Evolutionary conservation across 2,113 vertebrate species (phyloP).

Genomic region (Sigmodon hispidus): DNA sequence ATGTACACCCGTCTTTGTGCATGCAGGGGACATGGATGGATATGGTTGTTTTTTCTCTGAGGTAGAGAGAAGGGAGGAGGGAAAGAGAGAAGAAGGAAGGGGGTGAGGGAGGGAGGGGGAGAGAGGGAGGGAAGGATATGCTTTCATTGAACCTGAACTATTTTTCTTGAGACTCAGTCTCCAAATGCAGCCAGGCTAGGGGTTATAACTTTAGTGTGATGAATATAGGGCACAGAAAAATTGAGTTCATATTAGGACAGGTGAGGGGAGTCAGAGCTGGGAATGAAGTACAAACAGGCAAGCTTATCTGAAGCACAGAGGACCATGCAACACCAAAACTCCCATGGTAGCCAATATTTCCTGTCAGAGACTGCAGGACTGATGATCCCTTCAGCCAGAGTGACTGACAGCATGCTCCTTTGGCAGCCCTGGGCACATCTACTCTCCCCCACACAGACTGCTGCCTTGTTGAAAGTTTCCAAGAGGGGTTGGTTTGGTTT

Average conservation of each 20-base stretch:
- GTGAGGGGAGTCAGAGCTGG: not conserved
- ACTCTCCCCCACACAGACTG: not conserved
- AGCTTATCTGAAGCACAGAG: not conserved
- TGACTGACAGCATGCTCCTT: not conserved
- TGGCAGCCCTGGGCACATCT: not conserved
- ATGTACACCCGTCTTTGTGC: not conserved
- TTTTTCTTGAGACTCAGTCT: not conserved
- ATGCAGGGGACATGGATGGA: not conserved
- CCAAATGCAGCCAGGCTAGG: not conserved
- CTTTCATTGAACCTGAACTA: not conserved
- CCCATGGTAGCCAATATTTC: not conserved
- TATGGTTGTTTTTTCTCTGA: not conserved
- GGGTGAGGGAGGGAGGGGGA: not conserved
- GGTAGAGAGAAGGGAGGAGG: not conserved
- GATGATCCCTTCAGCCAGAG: not conserved
- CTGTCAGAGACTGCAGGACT: not conserved
- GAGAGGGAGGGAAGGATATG: not conserved
- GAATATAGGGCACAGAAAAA: not conserved
- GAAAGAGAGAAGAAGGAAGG: not conserved
- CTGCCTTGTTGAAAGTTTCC: not conserved
- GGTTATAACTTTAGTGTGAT: not conserved
- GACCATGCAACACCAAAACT: not conserved
- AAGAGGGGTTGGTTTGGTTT: not conserved
- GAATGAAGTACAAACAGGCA: rapidly evolving
- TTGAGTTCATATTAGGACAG: not conserved